Conservation (phyloP, 2,797 vertebrate species). For the Vespertilio murinus region DNA sequence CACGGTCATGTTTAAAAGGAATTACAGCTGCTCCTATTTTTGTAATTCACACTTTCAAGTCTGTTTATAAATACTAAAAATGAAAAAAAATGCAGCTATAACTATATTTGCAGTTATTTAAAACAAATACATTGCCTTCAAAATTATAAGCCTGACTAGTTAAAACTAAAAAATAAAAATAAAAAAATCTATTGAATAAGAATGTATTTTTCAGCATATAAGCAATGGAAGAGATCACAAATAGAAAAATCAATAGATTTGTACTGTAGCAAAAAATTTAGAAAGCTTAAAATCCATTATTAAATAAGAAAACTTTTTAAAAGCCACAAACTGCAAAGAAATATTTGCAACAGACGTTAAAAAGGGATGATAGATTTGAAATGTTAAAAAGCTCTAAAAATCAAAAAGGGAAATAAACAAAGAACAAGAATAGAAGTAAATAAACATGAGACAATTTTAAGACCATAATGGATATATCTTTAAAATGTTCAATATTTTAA, state of each 20-base stretch:
- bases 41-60: constrained; percentile 46
- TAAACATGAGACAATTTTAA: constrained; percentile 3
- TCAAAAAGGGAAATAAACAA: background rate
- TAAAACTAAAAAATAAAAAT: constrained; percentile 12
- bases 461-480: background rate
- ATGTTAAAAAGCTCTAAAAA: constrained; percentile 33
- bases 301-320: constrained; percentile 43
- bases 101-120: constrained; percentile 14
- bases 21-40: constrained; percentile 53
- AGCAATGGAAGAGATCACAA: constrained; percentile 46
- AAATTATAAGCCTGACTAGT: constrained; percentile 37
- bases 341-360: constrained; percentile 48
- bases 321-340: constrained; percentile 13
- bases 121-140: constrained; percentile 50
- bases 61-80: constrained; percentile 60
- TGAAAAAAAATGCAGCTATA: constrained; percentile 33
- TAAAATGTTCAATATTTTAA: constrained; percentile 28
- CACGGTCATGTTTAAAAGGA: constrained; percentile 17
- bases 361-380: background rate
- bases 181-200: constrained; percentile 18
- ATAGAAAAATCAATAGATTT: constrained; percentile 52
- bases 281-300: constrained; percentile 52
- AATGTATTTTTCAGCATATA: constrained; percentile 55
- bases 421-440: constrained; percentile 33
- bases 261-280: background rate